phyloP scores from a whole-genome alignment of 2,113 vertebrate species.

The Athene cunicularia region DNA sequence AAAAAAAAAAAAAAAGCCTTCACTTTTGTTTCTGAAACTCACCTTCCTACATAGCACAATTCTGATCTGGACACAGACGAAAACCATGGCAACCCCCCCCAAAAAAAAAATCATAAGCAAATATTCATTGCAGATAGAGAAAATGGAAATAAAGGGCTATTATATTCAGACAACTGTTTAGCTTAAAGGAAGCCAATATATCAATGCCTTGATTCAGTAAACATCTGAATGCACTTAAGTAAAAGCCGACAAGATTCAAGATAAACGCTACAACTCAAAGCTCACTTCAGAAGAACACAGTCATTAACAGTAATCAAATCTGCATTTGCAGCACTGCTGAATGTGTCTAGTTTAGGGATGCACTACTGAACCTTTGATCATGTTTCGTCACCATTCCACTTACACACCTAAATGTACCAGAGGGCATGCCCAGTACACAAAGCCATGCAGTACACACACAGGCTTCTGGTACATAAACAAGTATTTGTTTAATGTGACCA shows the following conservation, averaged over 20 bases:
- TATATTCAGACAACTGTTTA: background rate
- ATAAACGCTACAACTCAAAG: background rate
- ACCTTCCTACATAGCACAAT: background rate
- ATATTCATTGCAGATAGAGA: background rate
- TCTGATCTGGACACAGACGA: background rate
- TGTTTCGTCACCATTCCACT: background rate
- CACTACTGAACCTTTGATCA: background rate
- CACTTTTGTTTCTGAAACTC: background rate
- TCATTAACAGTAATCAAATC: background rate
- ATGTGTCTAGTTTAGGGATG: background rate
- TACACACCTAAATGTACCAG: background rate
- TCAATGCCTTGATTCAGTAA: background rate
- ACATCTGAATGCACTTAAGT: background rate
- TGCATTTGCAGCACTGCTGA: background rate
- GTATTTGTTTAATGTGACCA: background rate
- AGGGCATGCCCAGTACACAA: background rate
- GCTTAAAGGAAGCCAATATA: background rate
- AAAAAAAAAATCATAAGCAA: background rate
- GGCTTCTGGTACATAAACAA: background rate
- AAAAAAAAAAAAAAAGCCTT: background rate
- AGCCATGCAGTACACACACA: background rate
- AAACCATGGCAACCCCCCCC: background rate
- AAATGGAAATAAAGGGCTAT: constrained; percentile 1
- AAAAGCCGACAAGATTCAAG: background rate
- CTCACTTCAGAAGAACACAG: background rate